Base-by-base conservation (phyloP, 2,888 invertebrate species). In the Chaitophorus viminalis region DNA sequence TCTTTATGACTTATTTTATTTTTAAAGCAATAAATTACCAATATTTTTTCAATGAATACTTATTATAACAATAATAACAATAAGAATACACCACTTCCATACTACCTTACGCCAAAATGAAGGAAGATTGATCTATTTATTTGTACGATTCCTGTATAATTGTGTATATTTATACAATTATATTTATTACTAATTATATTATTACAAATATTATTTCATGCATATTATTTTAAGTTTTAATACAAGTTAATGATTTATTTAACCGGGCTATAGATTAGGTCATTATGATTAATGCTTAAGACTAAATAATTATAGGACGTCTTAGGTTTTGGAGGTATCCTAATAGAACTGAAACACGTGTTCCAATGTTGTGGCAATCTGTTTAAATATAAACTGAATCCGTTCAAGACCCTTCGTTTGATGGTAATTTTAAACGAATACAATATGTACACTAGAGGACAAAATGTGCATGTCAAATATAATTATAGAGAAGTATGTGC, bases 341-440 rank as follows among this genome's bases (percentile, higher is more conserved):
- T 87, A 81, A 75, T 74, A 87, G 60, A 87, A 87, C 33, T 60
- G 31, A n/a, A 87, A 87, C 87, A 87, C 65, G 65, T 87, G 87
- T 87, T 81, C 17, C 87, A 18, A 39, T 65, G 72, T 46, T 81
- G 65, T 74, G 9, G 87, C 79, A 33, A 87, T 87, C 60, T 29
- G 87, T 87, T 79, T 79, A 87, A 87, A 87, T 87, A 87, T 87
- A 87, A 81, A 81, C 87, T 46, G 31, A 74, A 81, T 52, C 60
- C 46, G 60, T 46, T 54, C 39, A 60, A 65, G 87, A 74, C 87
- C 87, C 87, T 81, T 77, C 77, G 46, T 81, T 87, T 81, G 74
- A 74, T 60, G 74, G 87, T 87, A 81, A 81, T 87, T 81, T 87
- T 79, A 87, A 77, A 87, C 36, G 39, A 86, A 54, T 79, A n/a